Conservation (phyloP, 2,888 invertebrate genomes). For the Eupithecia centaureata region DNA sequence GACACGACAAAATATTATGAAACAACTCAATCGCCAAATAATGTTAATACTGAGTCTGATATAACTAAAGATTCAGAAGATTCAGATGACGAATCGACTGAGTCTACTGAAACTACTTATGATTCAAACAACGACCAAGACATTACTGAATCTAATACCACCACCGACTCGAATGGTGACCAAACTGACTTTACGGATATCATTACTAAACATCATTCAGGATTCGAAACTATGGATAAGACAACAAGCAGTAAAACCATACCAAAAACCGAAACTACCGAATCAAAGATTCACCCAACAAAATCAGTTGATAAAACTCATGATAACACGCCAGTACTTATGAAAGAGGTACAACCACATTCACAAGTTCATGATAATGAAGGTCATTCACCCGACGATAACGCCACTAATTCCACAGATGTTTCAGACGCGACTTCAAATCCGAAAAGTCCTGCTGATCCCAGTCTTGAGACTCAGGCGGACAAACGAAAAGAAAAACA, state of each 20-base stretch:
- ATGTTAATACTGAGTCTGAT: not conserved
- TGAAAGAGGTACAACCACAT: slow-evolving; percentile 19
- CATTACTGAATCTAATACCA: not conserved
- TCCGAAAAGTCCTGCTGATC: slow-evolving; percentile 6
- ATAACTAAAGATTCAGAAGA: not conserved
- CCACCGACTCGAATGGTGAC: not conserved
- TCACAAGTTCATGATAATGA: slow-evolving; percentile 7
- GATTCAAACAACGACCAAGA: not conserved
- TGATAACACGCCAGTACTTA: not conserved
- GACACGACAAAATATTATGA: not conserved
- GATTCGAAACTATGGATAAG: not conserved
- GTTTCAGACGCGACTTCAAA: slow-evolving; percentile 27
- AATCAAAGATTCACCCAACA: not conserved
- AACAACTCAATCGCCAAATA: not conserved
- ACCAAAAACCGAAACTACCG: not conserved
- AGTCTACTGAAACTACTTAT: not conserved
- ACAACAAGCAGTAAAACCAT: not conserved
- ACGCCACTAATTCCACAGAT: slow-evolving; percentile 24
- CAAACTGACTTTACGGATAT: not conserved
- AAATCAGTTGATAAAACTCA: not conserved
- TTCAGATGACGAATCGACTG: not conserved
- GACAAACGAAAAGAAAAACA: not conserved
- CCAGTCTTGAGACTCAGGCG: slow-evolving; percentile 3
- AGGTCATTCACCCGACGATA: slow-evolving; percentile 17
- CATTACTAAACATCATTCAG: not conserved